Evolutionary conservation across 2,797 vertebrate species (phyloP), one percentile per base, ranked within the genome.

Genomic region (Garrulus glandarius): DNA sequence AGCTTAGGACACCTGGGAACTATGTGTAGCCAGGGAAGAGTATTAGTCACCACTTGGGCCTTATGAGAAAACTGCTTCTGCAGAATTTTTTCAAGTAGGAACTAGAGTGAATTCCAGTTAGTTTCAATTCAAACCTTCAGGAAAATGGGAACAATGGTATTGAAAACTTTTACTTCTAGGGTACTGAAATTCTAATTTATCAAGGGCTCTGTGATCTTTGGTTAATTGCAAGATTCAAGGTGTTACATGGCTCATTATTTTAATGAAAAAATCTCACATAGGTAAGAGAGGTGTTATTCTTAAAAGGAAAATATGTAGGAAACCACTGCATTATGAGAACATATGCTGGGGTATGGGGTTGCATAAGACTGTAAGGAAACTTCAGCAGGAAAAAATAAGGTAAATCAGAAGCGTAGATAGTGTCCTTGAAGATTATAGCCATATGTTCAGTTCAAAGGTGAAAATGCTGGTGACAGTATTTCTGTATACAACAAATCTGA

Each of bases 231-330:
- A 46, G 15, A n/a, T 79, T 92, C 69, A 84, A 88, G 67, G 85
- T 83, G 63, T 49, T 88, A 84, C 44, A 78, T 27, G 32, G 50
- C 55, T 94, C 70, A 88, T 93, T 93, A 90, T 90, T 90, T 87
- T 88, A 94, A 93, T 67, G 74, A 87, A 84, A 94, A 93, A 86
- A 69, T 69, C 49, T 83, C 74, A 52, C 11, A 8, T 29, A 80
- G 41, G 46, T 85, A 76, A 65, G 30, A 70, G 21, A 93, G 43
- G 83, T 75, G 79, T 75, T 92, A 61, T 47, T 76, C 44, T 53
- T 60, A 67, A 85, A 70, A 8, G 11, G 27, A 92, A 90, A 85
- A 65, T 59, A 65, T 55, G 10, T 46, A 43, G 34, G 41, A 92
- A 95, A 49, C 21, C 59, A 29, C 30, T 72, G n/a, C 27, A 50